Base-by-base conservation (phyloP, 2,888 invertebrate species). In the Drosophila ezoana region DNA sequence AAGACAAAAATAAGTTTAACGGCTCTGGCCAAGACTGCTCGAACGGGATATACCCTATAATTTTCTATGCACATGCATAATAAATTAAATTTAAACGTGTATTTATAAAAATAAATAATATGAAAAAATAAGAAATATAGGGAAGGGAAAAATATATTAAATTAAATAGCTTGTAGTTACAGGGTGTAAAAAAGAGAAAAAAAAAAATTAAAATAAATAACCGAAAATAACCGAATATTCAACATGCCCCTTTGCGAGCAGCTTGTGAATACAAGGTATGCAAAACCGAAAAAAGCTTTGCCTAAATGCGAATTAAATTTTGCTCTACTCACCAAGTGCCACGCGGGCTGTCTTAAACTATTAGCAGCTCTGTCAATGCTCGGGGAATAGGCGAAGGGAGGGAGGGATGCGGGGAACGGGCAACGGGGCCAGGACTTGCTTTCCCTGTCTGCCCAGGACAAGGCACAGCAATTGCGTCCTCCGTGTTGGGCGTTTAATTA, bases 231-330 rank as follows among this genome's bases (percentile, higher is more conserved):
- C n/a, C n/a, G n/a, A n/a, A n/a, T 38, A 38, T 2, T n/a, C 4
- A 18, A 18, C 4, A 28, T 18, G 14, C 48, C 48, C n/a, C 6
- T 23, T 16, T 13, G 3, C 3, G 20, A 10, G 2, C 20, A 23
- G 20, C 37, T n/a, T 23, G 35, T 20, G 10, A 0, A 4, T 40
- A 16, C 9, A 56, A 51, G 20, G 45, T 47, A 40, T 33, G 11
- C 11, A 33, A 47, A 41, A 48, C 13, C 28, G 6, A 43, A 56
- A 60, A 60, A 60, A 72, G 54, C 60, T 66, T 67, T 62, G 72
- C 75, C 85, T 72, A 87, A 84, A 84, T 84, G 86, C 82, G 83
- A 84, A 85, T 87, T 84, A 85, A 84, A 84, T 84, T 28, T 84
- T 76, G 87, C 66, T 61, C 69, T 44, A 51, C 51, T 37, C 37